Base-by-base conservation (phyloP, 2,888 invertebrate genomes). In the Drosophila falleni region DNA sequence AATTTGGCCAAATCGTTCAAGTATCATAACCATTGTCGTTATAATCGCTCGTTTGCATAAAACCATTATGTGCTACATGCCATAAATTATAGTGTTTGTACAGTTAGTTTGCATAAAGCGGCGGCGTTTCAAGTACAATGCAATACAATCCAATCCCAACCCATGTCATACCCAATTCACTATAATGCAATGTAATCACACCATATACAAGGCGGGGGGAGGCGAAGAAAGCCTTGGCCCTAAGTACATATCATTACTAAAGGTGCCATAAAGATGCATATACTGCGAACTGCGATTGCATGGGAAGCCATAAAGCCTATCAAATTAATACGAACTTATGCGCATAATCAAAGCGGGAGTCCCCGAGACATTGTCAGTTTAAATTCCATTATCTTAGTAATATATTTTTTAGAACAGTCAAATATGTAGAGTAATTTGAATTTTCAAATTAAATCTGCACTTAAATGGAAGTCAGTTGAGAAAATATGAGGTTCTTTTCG, bases 31-130 rank as follows among this genome's bases (percentile, higher is more conserved):
- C 81, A 86, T 87, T 85, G 85, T 85, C 72, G 75, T 47, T 72
- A 58, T 80, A 79, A 77, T 73, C 78, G 81, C 74, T 83, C 80
- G 86, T 86, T 86, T 86, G 86, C 86, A 88, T 86, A 86, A 86
- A 88, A 72, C 86, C 80, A 88, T 86, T 86, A 86, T 86, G 76
- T 86, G 83, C 77, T 74, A 86, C 86, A 88, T 81, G 81, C 72
- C 64, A 87, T 86, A 86, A 86, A 86, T 86, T 87, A 86, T 67
- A 81, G 81, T 86, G 86, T 86, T 86, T 87, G 81, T 71, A 80
- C 78, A 78, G 85, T 87, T 85, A 87, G 82, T 82, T 87, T 85
- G 85, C 87, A 85, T 81, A 84, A 84, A 74, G 83, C 78, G 66
- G 76, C 65, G 35, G 49, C 69, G 63, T 75, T 78, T 78, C 78